Percentiles rank a stretch among this genome's conserved stretches.
Conservation (phyloP, 2,888 invertebrate genomes). For the Dasysyrphus albostriatus region DNA sequence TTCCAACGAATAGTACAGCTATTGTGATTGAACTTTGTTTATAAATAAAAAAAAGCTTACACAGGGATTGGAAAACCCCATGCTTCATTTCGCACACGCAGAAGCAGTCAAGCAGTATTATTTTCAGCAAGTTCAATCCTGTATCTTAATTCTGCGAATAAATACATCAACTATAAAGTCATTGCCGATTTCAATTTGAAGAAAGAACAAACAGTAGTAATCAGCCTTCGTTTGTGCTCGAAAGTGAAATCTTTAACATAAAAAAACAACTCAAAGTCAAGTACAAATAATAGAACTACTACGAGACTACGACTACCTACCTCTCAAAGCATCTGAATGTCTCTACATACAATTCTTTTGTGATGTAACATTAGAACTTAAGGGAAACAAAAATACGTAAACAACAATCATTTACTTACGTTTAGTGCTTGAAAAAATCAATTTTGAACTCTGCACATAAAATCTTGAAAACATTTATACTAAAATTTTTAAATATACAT, state of each 20-base stretch:
- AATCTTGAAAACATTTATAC: slow-evolving; percentile 57
- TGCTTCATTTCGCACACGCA: neutral
- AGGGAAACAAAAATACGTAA: neutral
- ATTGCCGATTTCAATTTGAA: neutral
- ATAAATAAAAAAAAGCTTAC: slow-evolving; percentile 4
- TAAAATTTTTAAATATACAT: neutral
- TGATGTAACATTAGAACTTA: slow-evolving; percentile 14
- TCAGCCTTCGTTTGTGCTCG: slow-evolving; percentile 18
- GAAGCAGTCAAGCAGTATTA: neutral
- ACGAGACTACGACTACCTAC: neutral
- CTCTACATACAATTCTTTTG: neutral
- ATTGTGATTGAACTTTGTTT: slow-evolving; percentile 2
- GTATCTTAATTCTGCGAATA: neutral
- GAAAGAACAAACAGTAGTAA: slow-evolving; percentile 35
- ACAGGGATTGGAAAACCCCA: neutral
- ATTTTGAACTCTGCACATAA: slow-evolving; percentile 43
- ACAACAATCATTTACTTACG: slow-evolving; percentile 46
- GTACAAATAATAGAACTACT: neutral
- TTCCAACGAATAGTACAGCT: neutral
- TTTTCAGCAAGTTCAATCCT: neutral
- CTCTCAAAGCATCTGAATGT: too few relatives aligned
- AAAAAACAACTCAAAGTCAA: neutral
- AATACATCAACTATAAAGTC: neutral
- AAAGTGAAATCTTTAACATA: slow-evolving; percentile 25
- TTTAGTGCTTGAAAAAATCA: slow-evolving; percentile 54